phyloP scores from a whole-genome alignment of 2,113 vertebrate species.

The Martes martes region DNA sequence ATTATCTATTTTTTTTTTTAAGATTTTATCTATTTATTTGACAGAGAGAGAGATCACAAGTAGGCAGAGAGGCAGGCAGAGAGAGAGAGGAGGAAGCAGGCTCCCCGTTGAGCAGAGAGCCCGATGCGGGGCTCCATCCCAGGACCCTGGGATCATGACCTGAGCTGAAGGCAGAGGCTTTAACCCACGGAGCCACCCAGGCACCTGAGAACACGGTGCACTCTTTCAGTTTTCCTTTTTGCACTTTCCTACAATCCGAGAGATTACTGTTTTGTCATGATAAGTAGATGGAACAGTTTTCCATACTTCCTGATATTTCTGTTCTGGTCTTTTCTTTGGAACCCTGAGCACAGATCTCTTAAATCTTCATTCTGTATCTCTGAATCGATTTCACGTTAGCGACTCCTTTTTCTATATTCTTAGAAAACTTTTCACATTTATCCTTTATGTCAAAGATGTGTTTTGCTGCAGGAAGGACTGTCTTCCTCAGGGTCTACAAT shows the following conservation, averaged over 20 bases:
- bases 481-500: neutral
- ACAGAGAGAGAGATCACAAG: no score
- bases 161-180: no score
- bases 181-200: no score
- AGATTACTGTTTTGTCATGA: no score
- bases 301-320: neutral
- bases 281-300: accelerated
- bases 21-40: no score
- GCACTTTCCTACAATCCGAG: neutral
- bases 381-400: neutral
- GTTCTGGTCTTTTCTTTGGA: neutral
- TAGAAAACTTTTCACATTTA: neutral
- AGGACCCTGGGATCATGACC: no score
- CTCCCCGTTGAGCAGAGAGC: no score
- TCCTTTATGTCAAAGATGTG: neutral
- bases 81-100: no score
- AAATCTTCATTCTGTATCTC: neutral
- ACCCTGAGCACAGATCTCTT: neutral
- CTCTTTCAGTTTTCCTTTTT: neutral
- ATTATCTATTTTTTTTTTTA: neutral
- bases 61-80: no score
- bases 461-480: accelerated
- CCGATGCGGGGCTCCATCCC: accelerated
- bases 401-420: neutral
- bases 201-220: neutral